Conservation (phyloP, 1,140 invertebrate species). For the Scylla paramamosain region DNA sequence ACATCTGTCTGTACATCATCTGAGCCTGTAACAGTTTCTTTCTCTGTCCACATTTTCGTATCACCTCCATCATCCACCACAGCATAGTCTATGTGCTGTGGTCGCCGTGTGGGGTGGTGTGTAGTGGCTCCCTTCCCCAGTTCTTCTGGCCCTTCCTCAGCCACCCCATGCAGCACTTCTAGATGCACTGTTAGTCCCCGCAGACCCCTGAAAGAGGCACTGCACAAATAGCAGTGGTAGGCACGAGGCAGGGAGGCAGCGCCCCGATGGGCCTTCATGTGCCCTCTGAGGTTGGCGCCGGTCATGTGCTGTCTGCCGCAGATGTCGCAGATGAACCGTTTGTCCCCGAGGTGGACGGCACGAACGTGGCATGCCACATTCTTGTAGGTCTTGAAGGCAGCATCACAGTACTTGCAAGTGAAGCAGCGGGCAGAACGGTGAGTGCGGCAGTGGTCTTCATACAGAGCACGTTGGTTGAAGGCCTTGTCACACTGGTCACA, state of each 20-base stretch:
- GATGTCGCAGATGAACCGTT: slow-evolving; percentile 63
- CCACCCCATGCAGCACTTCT: slow-evolving; percentile 35
- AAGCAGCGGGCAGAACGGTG: slow-evolving; percentile 40
- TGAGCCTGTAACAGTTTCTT: background rate
- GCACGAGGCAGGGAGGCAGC: background rate
- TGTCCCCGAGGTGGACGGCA: slow-evolving; percentile 63
- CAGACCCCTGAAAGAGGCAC: slow-evolving; percentile 39
- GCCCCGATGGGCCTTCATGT: slow-evolving; percentile 47
- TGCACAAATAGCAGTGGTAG: slow-evolving; percentile 37
- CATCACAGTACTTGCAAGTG: slow-evolving; percentile 59
- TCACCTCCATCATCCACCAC: background rate
- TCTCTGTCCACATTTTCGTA: background rate
- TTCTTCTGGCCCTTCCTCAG: background rate
- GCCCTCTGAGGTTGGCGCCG: slow-evolving; percentile 50
- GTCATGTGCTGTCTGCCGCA: slow-evolving; percentile 65
- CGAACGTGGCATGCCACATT: slow-evolving; percentile 67
- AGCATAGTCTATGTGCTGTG: background rate
- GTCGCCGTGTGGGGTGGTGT: slow-evolving; percentile 49
- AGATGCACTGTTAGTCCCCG: slow-evolving; percentile 42
- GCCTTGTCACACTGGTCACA: slow-evolving; percentile 60
- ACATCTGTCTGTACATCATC: background rate
- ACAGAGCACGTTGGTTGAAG: slow-evolving; percentile 44
- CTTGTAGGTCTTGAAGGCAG: slow-evolving; percentile 67
- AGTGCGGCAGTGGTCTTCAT: slow-evolving; percentile 57
- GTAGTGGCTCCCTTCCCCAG: background rate